Percentiles rank a stretch among this genome's conserved stretches.
Conservation (phyloP, 2,113 vertebrate species). For the Hiodon tergisus region DNA sequence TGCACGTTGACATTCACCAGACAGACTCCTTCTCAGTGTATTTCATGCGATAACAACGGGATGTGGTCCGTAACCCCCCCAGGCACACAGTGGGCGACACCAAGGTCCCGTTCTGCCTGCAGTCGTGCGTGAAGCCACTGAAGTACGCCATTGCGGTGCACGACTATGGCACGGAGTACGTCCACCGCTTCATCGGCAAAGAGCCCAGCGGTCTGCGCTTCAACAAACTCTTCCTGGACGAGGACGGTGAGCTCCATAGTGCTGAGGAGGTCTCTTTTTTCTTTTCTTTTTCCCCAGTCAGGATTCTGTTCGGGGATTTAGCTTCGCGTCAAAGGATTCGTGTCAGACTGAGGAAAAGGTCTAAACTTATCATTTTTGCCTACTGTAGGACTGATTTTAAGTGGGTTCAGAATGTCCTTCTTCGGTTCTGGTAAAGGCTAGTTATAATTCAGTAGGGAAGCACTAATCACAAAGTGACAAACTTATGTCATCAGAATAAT, state of each 20-base stretch:
- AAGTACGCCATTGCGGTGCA: slow-evolving; percentile 93
- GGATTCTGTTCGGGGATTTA: too few species aligned
- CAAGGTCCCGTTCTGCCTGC: slow-evolving; percentile 95
- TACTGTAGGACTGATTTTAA: too few species aligned
- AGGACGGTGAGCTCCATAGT: slow-evolving; percentile 74
- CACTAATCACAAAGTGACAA: too few species aligned
- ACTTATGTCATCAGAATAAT: too few species aligned
- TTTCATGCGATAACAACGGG: too few species aligned
- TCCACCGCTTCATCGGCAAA: slow-evolving; percentile 94
- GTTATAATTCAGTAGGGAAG: too few species aligned
- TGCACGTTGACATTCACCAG: too few species aligned
- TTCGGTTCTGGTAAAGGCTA: too few species aligned
- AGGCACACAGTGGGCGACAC: slow-evolving; percentile 95
- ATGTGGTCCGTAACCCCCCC: neutral
- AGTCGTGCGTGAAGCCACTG: slow-evolving; percentile 94
- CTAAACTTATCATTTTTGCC: too few species aligned
- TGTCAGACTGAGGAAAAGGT: neutral
- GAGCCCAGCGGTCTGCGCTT: slow-evolving; percentile 95
- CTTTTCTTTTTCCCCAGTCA: neutral
- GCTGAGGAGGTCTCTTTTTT: too few species aligned
- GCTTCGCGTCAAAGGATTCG: neutral
- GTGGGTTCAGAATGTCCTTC: too few species aligned
- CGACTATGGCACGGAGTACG: slow-evolving; percentile 87
- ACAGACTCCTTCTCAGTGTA: too few species aligned
- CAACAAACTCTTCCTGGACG: slow-evolving; percentile 93